Evolutionary conservation across 1,140 invertebrate genomes (phyloP).

Genomic region (Caenorhabditis brenneri): DNA sequence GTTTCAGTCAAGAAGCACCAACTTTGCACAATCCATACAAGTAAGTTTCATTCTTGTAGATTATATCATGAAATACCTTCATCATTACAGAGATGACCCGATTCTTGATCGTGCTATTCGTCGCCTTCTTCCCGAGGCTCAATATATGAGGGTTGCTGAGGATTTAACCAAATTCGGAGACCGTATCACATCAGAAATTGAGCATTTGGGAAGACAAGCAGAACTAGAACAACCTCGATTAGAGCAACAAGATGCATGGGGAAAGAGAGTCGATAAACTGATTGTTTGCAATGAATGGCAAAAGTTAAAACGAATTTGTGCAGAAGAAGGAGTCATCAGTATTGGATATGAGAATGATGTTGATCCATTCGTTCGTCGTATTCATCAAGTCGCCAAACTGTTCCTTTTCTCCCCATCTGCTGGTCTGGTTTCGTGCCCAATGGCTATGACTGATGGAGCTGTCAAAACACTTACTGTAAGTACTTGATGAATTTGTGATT

Average conservation of each 20-base stretch:
- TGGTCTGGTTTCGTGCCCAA: slow-evolving; percentile 75
- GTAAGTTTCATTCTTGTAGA: neutral
- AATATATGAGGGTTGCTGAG: slow-evolving; percentile 68
- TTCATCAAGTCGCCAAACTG: slow-evolving; percentile 76
- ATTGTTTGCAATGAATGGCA: slow-evolving; percentile 75
- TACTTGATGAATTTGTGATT: slow-evolving; percentile 3
- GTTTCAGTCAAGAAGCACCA: slow-evolving; percentile 55
- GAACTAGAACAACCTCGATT: slow-evolving; percentile 74
- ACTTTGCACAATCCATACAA: slow-evolving; percentile 56
- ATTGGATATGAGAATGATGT: slow-evolving; percentile 75
- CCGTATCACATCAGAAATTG: slow-evolving; percentile 73
- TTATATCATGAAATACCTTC: neutral
- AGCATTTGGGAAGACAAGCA: slow-evolving; percentile 73
- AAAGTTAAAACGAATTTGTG: slow-evolving; percentile 74
- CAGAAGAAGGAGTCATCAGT: slow-evolving; percentile 76
- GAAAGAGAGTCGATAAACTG: slow-evolving; percentile 73
- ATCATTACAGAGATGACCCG: slow-evolving; percentile 56
- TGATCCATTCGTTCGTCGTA: slow-evolving; percentile 72
- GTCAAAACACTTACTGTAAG: slow-evolving; percentile 74
- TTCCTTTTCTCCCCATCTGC: slow-evolving; percentile 75
- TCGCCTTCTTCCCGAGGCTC: slow-evolving; percentile 45
- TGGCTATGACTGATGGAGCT: slow-evolving; percentile 78
- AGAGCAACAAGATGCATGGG: slow-evolving; percentile 75
- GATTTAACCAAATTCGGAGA: slow-evolving; percentile 74
- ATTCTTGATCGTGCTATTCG: slow-evolving; percentile 42